These are phyloP conservation scores for Scaptomyza parva DNA, from an alignment of 2,888 invertebrate genomes.

Conservation along the genomic window DNA sequence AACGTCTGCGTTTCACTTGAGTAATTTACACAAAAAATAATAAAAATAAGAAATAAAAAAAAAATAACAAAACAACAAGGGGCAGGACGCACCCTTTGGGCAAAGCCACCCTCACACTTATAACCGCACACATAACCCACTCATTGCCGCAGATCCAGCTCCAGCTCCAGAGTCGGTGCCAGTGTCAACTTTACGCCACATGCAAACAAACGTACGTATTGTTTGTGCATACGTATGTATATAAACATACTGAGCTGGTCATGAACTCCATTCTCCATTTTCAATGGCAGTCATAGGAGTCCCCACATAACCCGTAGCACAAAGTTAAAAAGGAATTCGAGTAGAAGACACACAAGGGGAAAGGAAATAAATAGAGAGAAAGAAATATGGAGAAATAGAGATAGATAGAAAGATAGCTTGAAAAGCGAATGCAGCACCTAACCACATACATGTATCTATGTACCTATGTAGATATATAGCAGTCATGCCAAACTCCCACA, in stretches of 20 bases:
- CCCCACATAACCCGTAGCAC: constrained; percentile 29
- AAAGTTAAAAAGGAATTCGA: constrained; percentile 50
- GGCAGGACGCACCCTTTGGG: constrained; percentile 65
- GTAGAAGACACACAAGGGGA: constrained; percentile 28
- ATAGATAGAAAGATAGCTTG: constrained; percentile 17
- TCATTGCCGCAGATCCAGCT: constrained; percentile 5
- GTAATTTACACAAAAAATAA: constrained; percentile 66
- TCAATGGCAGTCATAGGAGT: constrained; percentile 72
- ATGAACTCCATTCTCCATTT: constrained; percentile 81
- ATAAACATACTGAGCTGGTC: constrained; percentile 56
- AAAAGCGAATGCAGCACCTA: constrained; percentile 55
- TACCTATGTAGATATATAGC: constrained; percentile 25
- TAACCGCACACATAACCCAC: constrained; percentile 17
- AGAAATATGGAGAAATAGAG: neutral
- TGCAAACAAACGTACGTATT: constrained; percentile 12
- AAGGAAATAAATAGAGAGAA: constrained; percentile 1
- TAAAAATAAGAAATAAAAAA: constrained; percentile 17
- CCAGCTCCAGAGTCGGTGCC: constrained; percentile 50
- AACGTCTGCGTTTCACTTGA: constrained; percentile 74
- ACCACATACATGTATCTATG: constrained; percentile 24
- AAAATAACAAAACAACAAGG: constrained; percentile 40
- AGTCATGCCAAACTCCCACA: constrained; percentile 30
- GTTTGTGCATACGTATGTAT: constrained; percentile 24
- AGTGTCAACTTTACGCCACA: constrained; percentile 81
- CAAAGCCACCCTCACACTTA: constrained; percentile 37